These are phyloP conservation scores for Lerista edwardsae DNA, from an alignment of 2,797 vertebrate genomes.

Conservation along the genomic window DNA sequence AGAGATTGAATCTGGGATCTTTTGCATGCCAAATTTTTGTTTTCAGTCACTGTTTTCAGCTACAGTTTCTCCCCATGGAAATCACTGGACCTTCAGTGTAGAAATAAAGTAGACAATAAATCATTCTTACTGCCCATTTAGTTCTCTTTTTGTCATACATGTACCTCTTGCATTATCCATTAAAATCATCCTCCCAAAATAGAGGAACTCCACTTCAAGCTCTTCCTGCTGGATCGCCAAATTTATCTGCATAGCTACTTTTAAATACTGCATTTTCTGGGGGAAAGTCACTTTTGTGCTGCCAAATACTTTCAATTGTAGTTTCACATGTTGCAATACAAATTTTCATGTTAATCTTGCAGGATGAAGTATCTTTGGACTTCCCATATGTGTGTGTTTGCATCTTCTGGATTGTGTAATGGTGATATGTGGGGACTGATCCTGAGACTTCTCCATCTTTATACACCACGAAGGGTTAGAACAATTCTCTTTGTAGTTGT, in stretches of 20 bases:
- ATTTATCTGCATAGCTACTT: background rate
- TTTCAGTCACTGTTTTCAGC: too few relatives aligned
- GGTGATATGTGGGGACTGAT: conserved; percentile 85
- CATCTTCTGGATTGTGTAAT: conserved; percentile 93
- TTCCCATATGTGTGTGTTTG: conserved; percentile 93
- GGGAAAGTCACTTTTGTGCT: background rate
- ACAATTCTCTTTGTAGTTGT: background rate
- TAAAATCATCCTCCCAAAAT: conserved; percentile 6
- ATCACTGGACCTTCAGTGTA: background rate
- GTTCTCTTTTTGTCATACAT: background rate
- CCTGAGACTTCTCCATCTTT: conserved; percentile 80
- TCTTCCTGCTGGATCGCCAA: background rate
- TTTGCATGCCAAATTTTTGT: too few relatives aligned
- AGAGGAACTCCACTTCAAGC: background rate
- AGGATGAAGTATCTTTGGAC: conserved; percentile 99
- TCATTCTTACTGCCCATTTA: too few relatives aligned
- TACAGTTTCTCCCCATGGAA: background rate
- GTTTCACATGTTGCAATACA: background rate
- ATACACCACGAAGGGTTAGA: conserved; percentile 83
- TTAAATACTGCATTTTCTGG: background rate
- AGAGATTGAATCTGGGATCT: too few relatives aligned
- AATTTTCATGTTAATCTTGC: conserved; percentile 47
- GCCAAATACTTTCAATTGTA: background rate
- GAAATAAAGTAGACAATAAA: background rate
- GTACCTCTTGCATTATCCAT: background rate